Evolutionary conservation across 1,140 invertebrate species (phyloP).

Genomic region (Plutomurus gul): DNA sequence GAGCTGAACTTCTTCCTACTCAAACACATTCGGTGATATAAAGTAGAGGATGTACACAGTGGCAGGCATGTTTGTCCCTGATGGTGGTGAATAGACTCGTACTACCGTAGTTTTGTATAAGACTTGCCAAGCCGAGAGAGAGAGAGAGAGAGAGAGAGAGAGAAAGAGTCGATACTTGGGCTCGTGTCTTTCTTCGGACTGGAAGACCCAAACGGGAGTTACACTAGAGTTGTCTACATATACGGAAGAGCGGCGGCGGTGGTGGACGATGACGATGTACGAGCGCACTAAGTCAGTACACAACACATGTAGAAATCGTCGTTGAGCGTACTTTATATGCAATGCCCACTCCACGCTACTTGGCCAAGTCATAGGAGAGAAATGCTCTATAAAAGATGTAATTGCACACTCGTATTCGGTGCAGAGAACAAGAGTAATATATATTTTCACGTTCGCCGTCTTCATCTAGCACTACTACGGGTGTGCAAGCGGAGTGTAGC

Average conservation of each 20-base stretch:
- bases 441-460: slow-evolving; percentile 1
- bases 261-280: not conserved
- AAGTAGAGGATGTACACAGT: too few species aligned
- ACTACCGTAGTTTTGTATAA: not conserved
- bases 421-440: not conserved
- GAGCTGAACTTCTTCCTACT: too few species aligned
- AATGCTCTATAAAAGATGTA: not conserved
- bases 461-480: not conserved
- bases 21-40: too few species aligned
- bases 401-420: not conserved
- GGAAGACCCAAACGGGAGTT: not conserved
- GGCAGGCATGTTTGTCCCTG: not conserved
- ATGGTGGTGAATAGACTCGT: not conserved
- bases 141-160: too few species aligned
- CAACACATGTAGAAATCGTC: not conserved
- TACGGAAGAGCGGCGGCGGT: not conserved
- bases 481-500: not conserved
- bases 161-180: not conserved
- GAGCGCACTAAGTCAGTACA: not conserved
- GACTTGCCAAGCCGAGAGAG: not conserved
- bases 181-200: not conserved
- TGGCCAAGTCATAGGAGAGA: not conserved
- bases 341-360: not conserved
- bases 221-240: not conserved
- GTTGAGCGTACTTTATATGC: not conserved